These are phyloP conservation scores for Yponomeuta plumbellus DNA, from an alignment of 2,888 invertebrate species.

Conservation along the genomic window DNA sequence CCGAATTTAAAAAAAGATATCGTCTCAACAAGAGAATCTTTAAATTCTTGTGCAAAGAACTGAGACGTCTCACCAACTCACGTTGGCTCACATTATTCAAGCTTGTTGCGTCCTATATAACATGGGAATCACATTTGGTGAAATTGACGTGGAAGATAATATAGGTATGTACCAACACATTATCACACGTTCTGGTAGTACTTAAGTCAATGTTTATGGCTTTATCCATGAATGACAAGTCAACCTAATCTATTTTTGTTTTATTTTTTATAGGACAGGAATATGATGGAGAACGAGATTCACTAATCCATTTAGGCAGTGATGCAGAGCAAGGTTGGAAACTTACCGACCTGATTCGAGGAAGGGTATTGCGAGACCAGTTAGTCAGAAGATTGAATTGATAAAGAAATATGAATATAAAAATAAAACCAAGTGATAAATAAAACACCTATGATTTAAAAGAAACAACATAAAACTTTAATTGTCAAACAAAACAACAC, in stretches of 20 bases:
- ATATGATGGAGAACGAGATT: neutral
- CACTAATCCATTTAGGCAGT: neutral
- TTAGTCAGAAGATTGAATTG: neutral
- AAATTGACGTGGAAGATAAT: constrained; percentile 14
- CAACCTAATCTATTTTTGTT: neutral
- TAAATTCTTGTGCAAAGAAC: too few species aligned
- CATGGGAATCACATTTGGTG: constrained; percentile 22
- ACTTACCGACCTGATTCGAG: neutral
- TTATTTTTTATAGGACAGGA: neutral
- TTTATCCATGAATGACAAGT: neutral
- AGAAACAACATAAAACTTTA: too few species aligned
- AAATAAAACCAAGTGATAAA: too few species aligned
- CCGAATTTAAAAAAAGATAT: too few species aligned
- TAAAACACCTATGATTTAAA: too few species aligned
- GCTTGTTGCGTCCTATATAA: constrained; percentile 32
- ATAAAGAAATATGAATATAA: too few species aligned
- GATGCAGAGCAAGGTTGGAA: neutral
- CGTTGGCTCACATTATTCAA: constrained; percentile 23
- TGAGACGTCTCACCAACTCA: too few species aligned
- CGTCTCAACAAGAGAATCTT: too few species aligned
- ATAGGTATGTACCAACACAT: neutral
- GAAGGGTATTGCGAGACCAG: neutral
- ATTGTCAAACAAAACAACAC: too few species aligned
- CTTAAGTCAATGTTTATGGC: neutral
- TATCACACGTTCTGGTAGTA: neutral